These are phyloP conservation scores for Epistrophe eligans DNA, from an alignment of 2,888 invertebrate genomes.

Conservation along the genomic window DNA sequence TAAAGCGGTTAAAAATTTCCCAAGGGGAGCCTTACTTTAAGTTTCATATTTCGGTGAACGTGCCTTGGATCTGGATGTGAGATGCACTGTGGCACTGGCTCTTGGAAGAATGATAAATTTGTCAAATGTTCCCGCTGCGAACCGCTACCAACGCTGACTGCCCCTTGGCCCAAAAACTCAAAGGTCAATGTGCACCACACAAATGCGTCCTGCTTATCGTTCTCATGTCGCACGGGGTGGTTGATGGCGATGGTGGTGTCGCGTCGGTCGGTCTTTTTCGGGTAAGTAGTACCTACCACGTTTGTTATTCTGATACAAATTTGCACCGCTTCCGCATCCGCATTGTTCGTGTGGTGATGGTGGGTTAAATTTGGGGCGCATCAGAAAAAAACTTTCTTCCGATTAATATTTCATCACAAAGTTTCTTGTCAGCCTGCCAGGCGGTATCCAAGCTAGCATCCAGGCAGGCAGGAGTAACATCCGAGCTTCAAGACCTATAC, in stretches of 20 bases:
- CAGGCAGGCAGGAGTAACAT: conserved; percentile 54
- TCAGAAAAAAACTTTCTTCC: conserved; percentile 48
- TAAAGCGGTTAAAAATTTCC: conserved; percentile 54
- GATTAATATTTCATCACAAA: conserved; percentile 75
- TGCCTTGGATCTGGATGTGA: conserved; percentile 9
- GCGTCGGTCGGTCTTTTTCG: conserved; percentile 36
- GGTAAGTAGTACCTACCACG: conserved; percentile 33
- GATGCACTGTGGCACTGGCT: conserved; percentile 7
- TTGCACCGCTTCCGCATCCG: conserved; percentile 69
- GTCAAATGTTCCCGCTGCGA: conserved; percentile 19
- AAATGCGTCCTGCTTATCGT: conserved; percentile 38
- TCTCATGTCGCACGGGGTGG: conserved; percentile 16
- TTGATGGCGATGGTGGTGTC: not conserved
- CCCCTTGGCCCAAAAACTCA: not conserved
- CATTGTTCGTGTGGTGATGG: conserved; percentile 68
- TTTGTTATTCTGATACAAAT: conserved; percentile 72
- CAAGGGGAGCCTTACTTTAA: conserved; percentile 41
- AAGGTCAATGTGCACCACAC: conserved; percentile 66
- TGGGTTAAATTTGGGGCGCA: conserved; percentile 12
- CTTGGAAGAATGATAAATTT: conserved; percentile 56
- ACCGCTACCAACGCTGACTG: not conserved
- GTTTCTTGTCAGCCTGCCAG: conserved; percentile 74
- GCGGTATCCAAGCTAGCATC: conserved; percentile 16
- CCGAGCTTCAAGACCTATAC: conserved; percentile 9
- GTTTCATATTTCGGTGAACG: conserved; percentile 37